These are phyloP conservation scores for Tipula helvola DNA, from an alignment of 2,888 invertebrate genomes.

Conservation along the genomic window DNA sequence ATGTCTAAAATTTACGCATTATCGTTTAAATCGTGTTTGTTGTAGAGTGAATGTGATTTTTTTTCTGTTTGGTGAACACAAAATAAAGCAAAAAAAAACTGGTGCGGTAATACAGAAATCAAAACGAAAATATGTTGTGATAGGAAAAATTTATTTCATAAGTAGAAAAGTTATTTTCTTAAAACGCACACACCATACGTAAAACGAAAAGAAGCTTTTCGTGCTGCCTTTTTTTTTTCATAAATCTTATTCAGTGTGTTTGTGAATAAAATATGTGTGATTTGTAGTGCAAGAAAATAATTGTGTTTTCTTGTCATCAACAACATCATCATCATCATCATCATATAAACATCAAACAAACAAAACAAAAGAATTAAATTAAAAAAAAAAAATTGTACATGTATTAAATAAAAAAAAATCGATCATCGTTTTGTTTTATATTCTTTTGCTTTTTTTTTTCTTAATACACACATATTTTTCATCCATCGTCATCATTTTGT, in stretches of 20 bases:
- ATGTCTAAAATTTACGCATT: neutral
- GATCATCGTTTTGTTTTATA: slow-evolving; percentile 7
- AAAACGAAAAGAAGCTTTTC: neutral
- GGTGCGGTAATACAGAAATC: neutral
- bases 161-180: neutral
- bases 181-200: neutral
- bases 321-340: neutral
- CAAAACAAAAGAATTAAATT: neutral
- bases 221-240: neutral
- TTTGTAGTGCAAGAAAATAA: neutral
- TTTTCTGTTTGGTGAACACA: neutral
- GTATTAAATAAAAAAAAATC: slow-evolving; percentile 6
- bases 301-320: slow-evolving; percentile 5
- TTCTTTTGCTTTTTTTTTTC: neutral
- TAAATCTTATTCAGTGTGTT: neutral
- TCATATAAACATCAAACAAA: neutral
- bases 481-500: slow-evolving; percentile 7
- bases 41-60: neutral
- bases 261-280: neutral
- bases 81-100: neutral
- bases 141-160: neutral
- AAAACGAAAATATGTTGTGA: neutral
- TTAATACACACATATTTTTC: slow-evolving; percentile 4
- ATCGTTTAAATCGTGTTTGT: neutral
- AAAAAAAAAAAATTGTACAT: neutral